phyloP scores from a whole-genome alignment of 1,140 invertebrate species.

The Ceratina calcarata region DNA sequence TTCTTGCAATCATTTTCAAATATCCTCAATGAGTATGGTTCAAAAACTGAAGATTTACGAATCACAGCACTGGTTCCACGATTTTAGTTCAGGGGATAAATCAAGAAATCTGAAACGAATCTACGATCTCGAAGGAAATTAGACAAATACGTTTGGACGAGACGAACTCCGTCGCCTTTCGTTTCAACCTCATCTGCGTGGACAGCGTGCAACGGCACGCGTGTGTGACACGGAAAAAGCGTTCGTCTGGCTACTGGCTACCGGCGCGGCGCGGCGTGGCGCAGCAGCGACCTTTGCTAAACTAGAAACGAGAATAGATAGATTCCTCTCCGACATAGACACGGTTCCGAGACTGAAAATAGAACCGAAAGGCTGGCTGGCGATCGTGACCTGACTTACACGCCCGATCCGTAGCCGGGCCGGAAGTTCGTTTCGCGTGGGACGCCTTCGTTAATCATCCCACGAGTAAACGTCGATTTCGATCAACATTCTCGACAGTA shows the following conservation, averaged over 20 bases:
- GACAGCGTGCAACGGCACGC: background rate
- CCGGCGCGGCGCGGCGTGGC: background rate
- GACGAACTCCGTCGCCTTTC: constrained; percentile 15
- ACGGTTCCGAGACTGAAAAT: constrained; percentile 50
- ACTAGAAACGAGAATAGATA: constrained; percentile 44
- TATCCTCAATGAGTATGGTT: too few species aligned
- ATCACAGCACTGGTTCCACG: too few species aligned
- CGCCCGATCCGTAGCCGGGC: background rate
- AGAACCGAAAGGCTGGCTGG: constrained; percentile 28
- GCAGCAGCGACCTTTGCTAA: constrained; percentile 23
- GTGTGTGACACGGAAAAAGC: background rate
- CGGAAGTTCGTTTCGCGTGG: constrained; percentile 35
- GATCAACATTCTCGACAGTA: too few species aligned
- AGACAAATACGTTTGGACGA: constrained; percentile 6
- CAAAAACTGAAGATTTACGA: too few species aligned
- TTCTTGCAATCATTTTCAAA: too few species aligned
- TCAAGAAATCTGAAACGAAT: background rate
- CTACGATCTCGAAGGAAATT: background rate
- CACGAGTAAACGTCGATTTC: background rate
- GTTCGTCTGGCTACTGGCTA: too few species aligned
- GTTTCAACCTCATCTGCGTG: constrained; percentile 32
- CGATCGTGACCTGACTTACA: constrained; percentile 38
- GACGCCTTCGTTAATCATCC: constrained; percentile 8
- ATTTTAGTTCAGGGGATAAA: background rate
- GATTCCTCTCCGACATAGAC: constrained; percentile 49